Evolutionary conservation across 2,113 vertebrate species (phyloP), one percentile per base, ranked within the genome.

Genomic region (Alces alces): DNA sequence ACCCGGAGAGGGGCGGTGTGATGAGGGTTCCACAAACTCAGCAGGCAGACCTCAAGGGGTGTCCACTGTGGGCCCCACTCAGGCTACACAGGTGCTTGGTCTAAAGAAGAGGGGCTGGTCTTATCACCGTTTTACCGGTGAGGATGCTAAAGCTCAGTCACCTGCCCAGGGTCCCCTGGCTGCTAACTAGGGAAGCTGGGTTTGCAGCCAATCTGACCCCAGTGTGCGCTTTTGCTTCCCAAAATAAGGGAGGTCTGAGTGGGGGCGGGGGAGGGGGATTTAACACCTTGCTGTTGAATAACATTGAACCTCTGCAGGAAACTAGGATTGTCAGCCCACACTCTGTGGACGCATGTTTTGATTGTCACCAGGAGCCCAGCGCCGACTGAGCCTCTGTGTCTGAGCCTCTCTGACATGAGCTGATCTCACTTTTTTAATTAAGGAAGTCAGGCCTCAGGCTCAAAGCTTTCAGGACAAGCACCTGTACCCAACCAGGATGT

Each of bases 21-120:
- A n/a, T 0, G 0, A 30, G 21, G 33, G 17, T 7, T 10, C 19
- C 4, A 6, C 4, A 21, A 2, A 25, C 61, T 19, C 54, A 15
- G 14, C 19, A 30, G 17, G 76, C 43, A 9, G 0, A 1, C 28
- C 76, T 54, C 11, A 0, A 6, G 64, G 60, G 2, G 1, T 0
- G 12, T 21, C 30, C n/a, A 1, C 36, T 0, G 4, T 0, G 1
- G 1, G 8, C 45, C 45, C 9, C 0, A 11, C 2, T 9, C 4
- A 1, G 0, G 4, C 43, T 2, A 3, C 25, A 7, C 0, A 0
- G 50, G 30, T 0, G 3, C 66, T 45, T 55, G 55, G 3, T 19
- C n/a, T 25, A 25, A 11, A 14, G 33, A 82, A 33, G 70, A 45
- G 15, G 61, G 21, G 25, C 52, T 23, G 9, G 54, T 86, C 52